These are phyloP conservation scores for Mesorhabditis spiculigera DNA, from an alignment of 2,888 invertebrate genomes.

Conservation along the genomic window DNA sequence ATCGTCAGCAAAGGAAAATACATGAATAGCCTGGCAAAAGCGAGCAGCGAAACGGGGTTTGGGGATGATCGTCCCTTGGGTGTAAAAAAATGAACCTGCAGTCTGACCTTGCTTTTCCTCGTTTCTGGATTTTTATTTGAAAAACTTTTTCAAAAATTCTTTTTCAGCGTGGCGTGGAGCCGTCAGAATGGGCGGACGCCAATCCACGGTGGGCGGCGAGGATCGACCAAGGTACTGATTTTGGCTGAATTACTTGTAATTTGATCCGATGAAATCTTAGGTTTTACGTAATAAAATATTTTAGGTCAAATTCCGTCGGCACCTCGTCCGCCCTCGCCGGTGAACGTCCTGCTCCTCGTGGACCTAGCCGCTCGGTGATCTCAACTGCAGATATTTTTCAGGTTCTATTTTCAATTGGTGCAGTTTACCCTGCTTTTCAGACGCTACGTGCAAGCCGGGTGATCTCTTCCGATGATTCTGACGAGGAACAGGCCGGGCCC, in stretches of 20 bases:
- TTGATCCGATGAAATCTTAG: too few relatives aligned
- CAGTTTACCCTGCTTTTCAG: not conserved
- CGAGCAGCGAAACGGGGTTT: too few relatives aligned
- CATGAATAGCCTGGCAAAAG: too few relatives aligned
- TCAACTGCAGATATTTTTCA: not conserved
- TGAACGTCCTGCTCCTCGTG: not conserved
- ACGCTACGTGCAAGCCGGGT: not conserved
- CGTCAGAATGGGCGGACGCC: constrained; percentile 38
- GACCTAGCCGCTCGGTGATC: not conserved
- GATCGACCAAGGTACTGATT: constrained; percentile 28
- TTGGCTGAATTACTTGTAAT: not conserved
- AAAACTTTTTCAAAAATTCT: too few relatives aligned
- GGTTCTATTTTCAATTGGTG: not conserved
- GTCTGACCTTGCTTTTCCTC: too few relatives aligned
- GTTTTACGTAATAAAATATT: not conserved
- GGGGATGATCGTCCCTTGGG: too few relatives aligned
- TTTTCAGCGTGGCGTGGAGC: not conserved
- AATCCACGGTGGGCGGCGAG: constrained; percentile 33
- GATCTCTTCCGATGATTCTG: not conserved
- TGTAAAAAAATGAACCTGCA: too few relatives aligned
- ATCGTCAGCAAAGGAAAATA: too few relatives aligned
- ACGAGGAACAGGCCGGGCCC: not conserved
- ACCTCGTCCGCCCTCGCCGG: not conserved
- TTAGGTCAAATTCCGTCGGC: constrained; percentile 1
- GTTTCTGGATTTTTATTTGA: too few relatives aligned